phyloP scores from a whole-genome alignment of 1,140 invertebrate species.

The Drosophila kohkoa region DNA sequence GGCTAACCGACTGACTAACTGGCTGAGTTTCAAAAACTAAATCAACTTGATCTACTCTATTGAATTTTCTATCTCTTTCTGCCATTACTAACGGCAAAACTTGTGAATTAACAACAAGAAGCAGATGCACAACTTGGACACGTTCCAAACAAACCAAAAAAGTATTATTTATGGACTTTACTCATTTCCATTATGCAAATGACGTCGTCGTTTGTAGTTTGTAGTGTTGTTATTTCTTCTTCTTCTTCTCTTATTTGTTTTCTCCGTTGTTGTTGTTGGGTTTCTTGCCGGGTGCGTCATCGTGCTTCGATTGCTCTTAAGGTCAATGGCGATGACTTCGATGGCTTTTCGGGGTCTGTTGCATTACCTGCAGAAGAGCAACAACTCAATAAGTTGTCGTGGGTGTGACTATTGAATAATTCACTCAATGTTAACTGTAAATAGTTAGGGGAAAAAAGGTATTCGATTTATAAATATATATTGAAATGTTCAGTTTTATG shows the following conservation, averaged over 20 bases:
- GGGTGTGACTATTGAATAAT: no score
- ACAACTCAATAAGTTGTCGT: no score
- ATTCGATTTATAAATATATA: no score
- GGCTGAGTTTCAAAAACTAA: conserved; percentile 51
- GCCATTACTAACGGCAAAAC: conserved; percentile 48
- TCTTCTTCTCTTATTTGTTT: background rate
- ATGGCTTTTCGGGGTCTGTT: background rate
- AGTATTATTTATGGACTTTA: conserved; percentile 38
- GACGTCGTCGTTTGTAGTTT: conserved; percentile 24
- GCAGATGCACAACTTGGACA: conserved; percentile 48
- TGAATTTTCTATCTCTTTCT: background rate
- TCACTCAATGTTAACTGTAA: no score
- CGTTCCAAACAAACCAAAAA: conserved; percentile 46
- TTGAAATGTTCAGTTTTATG: no score
- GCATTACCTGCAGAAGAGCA: background rate
- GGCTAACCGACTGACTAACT: conserved; percentile 30
- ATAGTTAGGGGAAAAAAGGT: no score
- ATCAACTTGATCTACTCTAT: conserved; percentile 10
- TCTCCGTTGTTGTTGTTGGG: background rate
- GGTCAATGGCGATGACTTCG: conserved; percentile 43
- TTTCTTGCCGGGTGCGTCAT: conserved; percentile 53
- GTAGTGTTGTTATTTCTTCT: no score
- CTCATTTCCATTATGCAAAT: conserved; percentile 78
- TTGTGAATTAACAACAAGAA: conserved; percentile 51
- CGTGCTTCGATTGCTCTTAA: conserved; percentile 29